These are phyloP conservation scores for Amphiduros pacificus DNA, from an alignment of 2,888 invertebrate genomes.

Conservation along the genomic window DNA sequence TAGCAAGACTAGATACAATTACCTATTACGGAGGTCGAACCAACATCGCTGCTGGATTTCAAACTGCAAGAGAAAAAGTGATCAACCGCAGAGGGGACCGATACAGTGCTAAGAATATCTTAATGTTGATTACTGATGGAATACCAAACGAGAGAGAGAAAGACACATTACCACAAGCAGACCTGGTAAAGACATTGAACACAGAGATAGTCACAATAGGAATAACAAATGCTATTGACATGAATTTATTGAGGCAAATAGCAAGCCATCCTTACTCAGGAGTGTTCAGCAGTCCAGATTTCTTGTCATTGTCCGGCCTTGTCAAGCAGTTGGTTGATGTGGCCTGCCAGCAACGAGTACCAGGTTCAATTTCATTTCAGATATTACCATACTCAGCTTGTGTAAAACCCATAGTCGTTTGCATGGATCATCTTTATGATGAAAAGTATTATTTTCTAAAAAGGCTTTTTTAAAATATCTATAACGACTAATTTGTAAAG, in stretches of 20 bases:
- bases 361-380: no score
- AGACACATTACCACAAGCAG: background rate
- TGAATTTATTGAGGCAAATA: no score
- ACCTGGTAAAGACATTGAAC: background rate
- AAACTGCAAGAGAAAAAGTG: background rate
- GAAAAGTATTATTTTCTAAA: no score
- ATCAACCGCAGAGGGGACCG: no score
- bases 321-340: background rate
- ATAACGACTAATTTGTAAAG: no score
- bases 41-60: background rate
- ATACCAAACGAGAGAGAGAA: background rate
- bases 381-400: no score
- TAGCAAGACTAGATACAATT: background rate
- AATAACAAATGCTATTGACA: no score
- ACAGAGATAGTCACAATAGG: background rate
- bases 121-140: background rate
- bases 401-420: no score
- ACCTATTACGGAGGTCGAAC: background rate
- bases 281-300: background rate
- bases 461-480: no score
- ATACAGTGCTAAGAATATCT: background rate
- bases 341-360: no score
- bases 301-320: background rate
- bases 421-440: no score
- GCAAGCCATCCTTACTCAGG: no score